Conservation (phyloP, 1,140 invertebrate genomes). For the Atta cephalotes region DNA sequence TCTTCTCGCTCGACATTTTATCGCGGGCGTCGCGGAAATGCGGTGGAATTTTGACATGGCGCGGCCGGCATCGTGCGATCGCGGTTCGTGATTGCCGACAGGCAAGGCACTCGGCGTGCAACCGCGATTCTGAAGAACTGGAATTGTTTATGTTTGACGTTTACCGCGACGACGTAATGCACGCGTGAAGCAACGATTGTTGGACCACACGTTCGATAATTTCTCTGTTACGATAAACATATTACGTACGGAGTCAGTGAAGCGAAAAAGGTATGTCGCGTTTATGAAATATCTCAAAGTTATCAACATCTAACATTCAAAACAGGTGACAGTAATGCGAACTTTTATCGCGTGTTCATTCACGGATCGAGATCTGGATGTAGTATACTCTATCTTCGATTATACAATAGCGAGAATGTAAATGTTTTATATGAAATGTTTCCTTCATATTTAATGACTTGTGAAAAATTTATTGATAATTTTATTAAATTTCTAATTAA, state of each 20-base stretch:
- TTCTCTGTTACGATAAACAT: slow-evolving; percentile 50
- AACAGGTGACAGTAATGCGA: slow-evolving; percentile 12
- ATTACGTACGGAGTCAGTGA: slow-evolving; percentile 34
- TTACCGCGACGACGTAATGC: background rate
- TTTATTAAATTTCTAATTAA: background rate
- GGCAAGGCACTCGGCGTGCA: background rate
- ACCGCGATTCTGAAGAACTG: background rate
- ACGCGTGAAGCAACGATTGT: background rate
- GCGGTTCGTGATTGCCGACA: slow-evolving; percentile 25
- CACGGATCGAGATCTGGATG: background rate
- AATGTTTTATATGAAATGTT: background rate
- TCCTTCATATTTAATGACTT: background rate
- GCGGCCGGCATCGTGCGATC: slow-evolving; percentile 33
- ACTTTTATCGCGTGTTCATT: slow-evolving; percentile 27
- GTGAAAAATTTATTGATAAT: background rate
- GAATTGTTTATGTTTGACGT: background rate
- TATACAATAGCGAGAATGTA: background rate
- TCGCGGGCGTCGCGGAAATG: slow-evolving; percentile 66
- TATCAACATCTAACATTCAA: slow-evolving; percentile 28
- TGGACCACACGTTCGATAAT: background rate
- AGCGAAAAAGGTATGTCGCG: slow-evolving; percentile 36
- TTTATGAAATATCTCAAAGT: slow-evolving; percentile 12
- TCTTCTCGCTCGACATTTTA: slow-evolving; percentile 31
- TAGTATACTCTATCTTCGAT: background rate
- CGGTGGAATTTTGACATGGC: slow-evolving; percentile 56